Evolutionary conservation across 1,140 invertebrate genomes (phyloP), one percentile per base, ranked within the genome.

Genomic region (Ceratina calcarata): DNA sequence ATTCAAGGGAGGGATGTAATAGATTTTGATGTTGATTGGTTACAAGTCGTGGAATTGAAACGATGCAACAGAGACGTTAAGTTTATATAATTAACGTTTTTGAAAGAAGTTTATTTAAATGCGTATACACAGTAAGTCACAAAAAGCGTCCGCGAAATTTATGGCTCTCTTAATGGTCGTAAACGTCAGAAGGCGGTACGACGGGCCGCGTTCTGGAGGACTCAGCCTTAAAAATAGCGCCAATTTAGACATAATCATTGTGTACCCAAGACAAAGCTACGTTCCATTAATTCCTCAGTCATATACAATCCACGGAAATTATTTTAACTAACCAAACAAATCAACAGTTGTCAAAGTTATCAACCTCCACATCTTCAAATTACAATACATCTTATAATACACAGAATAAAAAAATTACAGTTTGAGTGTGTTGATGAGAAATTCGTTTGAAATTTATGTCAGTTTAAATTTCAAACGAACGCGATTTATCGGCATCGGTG

Each of bases 21-120:
- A 7, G 18, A 60, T n/a, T 60, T 22, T 0, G 16, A 10, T 20
- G 57, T 10, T n/a, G n/a, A 20, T 68, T 1, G 12, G 12, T 67
- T 58, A 49, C 20, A 68, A n/a, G 58, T 32, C 13, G 37, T 1
- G n/a, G 18, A 4, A 18, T 15, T 22, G 10, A 77, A 77, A 53
- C 57, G 37, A 3, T 2, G 16, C 32, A 74, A 74, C 61, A 61
- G 27, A 65, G 71, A 53, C 27, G 62, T 75, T 65, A 49, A 57
- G 37, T 61, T 68, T 32, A 67, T 60, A 68, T 55, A 51, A 76
- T 68, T 60, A 51, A 78, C 49, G 49, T 16, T 51, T 55, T 20
- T 22, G 27, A 65, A 78, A 72, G 76, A 71, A 72, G 67, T 71
- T 78, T 78, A 57, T 78, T 78, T 78, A 78, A 78, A 78, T 78